Evolutionary conservation across 1,140 invertebrate genomes (phyloP), one percentile per base, ranked within the genome.

Genomic region (Episyrphus balteatus): DNA sequence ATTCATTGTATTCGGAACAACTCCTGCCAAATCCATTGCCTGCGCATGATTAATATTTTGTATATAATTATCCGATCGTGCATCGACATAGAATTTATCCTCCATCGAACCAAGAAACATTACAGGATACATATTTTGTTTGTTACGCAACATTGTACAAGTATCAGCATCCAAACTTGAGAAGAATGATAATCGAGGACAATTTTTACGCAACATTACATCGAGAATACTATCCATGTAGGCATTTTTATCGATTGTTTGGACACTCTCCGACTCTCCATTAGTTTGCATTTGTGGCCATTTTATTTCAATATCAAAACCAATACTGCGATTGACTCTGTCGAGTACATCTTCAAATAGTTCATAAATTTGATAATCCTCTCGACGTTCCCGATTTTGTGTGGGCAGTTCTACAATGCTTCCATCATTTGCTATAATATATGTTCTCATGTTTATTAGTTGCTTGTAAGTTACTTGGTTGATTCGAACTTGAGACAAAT

Each of bases 261-360:
- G 82, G 54, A 86, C 80, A 31, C 90, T 72, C 65, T 94, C 89
- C 66, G 82, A 85, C 1, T 80, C 81, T 8, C 88, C 89, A 69
- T 90, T 82, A 65, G 80, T 74, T 13, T 81, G 61, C 50, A 84
- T 77, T 80, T 91, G 89, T 1, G 88, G 91, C 86, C 91, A 95
- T 67, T 98, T 98, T 31, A 98, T 81, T 75, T 98, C 93, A 52
- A 98, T 81, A 68, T 97, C 95, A 59, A 94, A 94, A 5, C 92
- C 92, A 41, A 89, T 82, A 57, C 83, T 80, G 11, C 73, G 72
- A 59, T 92, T 86, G 2, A 97, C 73, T n/a, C 74, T 75, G 60
- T 88, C 78, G n/a, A 95, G 70, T n/a, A 82, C 80, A 47, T 84
- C 75, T 66, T 91, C 77, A 7, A 96, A 72, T 0, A 87, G 91